Evolutionary conservation across 1,140 invertebrate species (phyloP), one percentile per base, ranked within the genome.

Genomic region (Drosophila saltans): DNA sequence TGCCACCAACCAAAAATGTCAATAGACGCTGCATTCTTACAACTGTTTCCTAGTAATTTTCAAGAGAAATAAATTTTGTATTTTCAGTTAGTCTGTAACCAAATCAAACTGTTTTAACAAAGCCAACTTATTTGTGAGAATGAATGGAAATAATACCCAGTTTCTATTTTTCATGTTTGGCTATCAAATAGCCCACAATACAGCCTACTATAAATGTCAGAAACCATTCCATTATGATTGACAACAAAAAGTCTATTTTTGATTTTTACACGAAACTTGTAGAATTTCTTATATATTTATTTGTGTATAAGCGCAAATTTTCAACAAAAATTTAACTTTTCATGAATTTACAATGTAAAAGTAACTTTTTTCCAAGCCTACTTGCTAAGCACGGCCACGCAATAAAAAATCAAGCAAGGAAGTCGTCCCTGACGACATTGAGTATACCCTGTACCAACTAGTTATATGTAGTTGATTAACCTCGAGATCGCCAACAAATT

Each of bases 1-100:
- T 64, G 40, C 69, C 76, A 36, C 76, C 76, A n/a, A 78, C 76
- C 21, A 78, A 1, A 24, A 78, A 72, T 0, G 76, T 78, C 11
- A 78, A 39, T n/a, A 78, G 45, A 2, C 75, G 64, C 59, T 78
- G 59, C 76, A 78, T 78, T 26, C 7, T 52, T 6, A 33, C 16
- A 33, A 33, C 9, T 36, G 33, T 7, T 36, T 36, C 10, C 7
- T 10, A 41, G 21, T 60, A 39, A n/a, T 9, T 36, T 10, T 24
- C 2, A 59, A 40, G 0, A 16, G 21, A 58, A 21, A 8, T 40
- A 2, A 26, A 52, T 26, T 52, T 52, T 52, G 2, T 21, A 21
- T 43, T 43, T 43, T 11, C 11, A 2, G 1, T 43, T n/a, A 43
- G 11, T 36, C 6, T 36, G 1, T 2, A 43, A 43, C 3, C 11